Conservation (phyloP, 2,113 vertebrate species). For the Xiphophorus hellerii region DNA sequence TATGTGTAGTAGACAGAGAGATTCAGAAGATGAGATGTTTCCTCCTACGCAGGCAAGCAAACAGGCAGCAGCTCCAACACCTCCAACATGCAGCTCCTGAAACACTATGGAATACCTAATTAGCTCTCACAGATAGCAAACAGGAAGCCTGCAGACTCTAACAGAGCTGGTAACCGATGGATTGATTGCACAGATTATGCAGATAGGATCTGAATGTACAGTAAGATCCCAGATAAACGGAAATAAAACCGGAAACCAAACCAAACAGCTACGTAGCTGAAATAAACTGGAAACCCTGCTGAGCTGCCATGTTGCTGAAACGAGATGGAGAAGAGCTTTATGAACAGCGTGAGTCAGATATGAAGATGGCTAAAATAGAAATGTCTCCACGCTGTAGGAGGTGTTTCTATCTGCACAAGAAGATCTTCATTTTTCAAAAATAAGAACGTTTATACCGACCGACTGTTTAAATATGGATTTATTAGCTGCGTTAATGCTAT, state of each 20-base stretch:
- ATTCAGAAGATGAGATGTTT: constrained; percentile 66
- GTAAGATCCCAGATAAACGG: constrained; percentile 3
- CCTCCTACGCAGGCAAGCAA: constrained; percentile 64
- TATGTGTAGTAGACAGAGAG: constrained; percentile 49
- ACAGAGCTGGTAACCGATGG: constrained; percentile 8
- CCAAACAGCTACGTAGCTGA: not conserved
- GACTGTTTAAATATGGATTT: not conserved
- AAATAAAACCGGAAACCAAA: not conserved
- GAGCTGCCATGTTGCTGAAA: constrained; percentile 32
- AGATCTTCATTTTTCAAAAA: not conserved
- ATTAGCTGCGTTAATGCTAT: not conserved
- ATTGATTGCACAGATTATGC: constrained; percentile 24
- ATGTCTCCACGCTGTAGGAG: constrained; percentile 26
- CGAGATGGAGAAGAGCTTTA: constrained; percentile 43
- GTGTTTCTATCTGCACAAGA: not conserved
- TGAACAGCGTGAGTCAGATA: constrained; percentile 46
- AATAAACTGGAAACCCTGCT: not conserved
- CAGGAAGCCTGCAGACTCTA: constrained; percentile 19
- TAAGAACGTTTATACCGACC: not conserved
- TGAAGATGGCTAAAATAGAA: constrained; percentile 30
- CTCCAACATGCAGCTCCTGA: constrained; percentile 45
- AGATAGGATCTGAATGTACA: constrained; percentile 4
- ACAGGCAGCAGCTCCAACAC: constrained; percentile 60
- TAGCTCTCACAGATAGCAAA: constrained; percentile 25
- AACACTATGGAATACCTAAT: constrained; percentile 41